A percentile compares a stretch with the other conserved stretches of the same genome.
phyloP scores from a whole-genome alignment of 2,113 vertebrate genomes.

The Columba janthina region DNA sequence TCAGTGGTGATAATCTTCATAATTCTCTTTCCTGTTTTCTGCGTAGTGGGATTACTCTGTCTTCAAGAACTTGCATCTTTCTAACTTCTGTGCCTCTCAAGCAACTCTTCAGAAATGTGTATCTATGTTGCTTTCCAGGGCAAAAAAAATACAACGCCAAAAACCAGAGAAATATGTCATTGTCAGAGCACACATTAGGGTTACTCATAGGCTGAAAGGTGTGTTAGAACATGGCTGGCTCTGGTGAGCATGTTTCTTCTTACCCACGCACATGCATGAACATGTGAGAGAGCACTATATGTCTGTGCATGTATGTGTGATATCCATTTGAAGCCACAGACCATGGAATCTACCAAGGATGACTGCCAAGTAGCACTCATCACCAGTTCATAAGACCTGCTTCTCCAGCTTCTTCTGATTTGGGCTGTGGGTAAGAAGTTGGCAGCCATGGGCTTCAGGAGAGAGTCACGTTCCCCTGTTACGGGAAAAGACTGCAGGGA shows the following conservation, averaged over 20 bases:
- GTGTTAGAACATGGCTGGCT: rapidly evolving
- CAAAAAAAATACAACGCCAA: too few species aligned
- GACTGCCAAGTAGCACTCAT: background rate
- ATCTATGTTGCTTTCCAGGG: background rate
- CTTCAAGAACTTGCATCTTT: background rate
- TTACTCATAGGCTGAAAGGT: background rate
- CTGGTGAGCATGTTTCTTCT: background rate
- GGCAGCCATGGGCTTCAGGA: background rate
- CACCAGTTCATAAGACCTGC: background rate
- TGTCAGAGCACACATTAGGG: rapidly evolving
- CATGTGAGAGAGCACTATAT: background rate
- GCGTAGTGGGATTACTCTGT: rapidly evolving
- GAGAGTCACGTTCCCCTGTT: background rate
- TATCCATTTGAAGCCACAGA: background rate
- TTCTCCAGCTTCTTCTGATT: background rate
- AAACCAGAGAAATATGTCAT: rapidly evolving
- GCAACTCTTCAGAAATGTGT: background rate
- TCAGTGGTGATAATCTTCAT: background rate
- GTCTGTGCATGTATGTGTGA: background rate
- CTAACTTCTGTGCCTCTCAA: background rate
- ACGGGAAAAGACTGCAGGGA: background rate
- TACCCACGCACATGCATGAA: rapidly evolving
- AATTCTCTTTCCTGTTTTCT: background rate
- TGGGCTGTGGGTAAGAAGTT: background rate
- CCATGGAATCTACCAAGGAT: background rate